These are phyloP conservation scores for Gallinago nigripennis DNA, from an alignment of 2,797 vertebrate species.

Conservation along the genomic window DNA sequence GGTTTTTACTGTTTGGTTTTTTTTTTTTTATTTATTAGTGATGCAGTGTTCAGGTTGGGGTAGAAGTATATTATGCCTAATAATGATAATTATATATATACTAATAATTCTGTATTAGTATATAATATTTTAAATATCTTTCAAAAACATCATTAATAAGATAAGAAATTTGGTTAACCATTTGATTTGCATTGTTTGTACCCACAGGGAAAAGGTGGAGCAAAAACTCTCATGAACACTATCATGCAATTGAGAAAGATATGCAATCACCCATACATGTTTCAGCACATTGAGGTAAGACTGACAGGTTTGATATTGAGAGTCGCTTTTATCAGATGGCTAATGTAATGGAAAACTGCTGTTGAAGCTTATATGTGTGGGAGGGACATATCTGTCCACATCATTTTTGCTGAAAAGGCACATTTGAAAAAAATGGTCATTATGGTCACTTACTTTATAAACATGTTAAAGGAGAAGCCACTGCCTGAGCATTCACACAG, in stretches of 20 bases:
- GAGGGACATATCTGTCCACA: not conserved
- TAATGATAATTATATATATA: no score
- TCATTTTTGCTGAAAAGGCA: not conserved
- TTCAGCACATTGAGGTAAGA: constrained; percentile 91
- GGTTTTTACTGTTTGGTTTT: not conserved
- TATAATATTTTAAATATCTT: not conserved
- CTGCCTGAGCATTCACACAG: not conserved
- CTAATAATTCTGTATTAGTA: no score
- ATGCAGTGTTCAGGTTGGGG: fast-evolving
- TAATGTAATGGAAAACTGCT: not conserved
- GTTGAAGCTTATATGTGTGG: not conserved
- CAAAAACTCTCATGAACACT: constrained; percentile 98
- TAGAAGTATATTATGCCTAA: not conserved
- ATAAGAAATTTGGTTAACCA: not conserved
- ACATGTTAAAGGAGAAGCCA: not conserved
- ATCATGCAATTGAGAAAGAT: constrained; percentile 99
- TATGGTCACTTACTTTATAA: not conserved
- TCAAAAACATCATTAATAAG: not conserved
- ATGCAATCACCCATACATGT: constrained; percentile 98
- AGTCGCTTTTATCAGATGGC: not conserved
- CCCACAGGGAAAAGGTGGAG: constrained; percentile 93
- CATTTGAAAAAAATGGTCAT: not conserved
- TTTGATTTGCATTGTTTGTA: not conserved
- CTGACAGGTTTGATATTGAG: not conserved
- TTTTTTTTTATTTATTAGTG: not conserved